Percentiles rank a stretch among this genome's conserved stretches.
Conservation (phyloP, 2,113 vertebrate species). For the Caretta caretta region DNA sequence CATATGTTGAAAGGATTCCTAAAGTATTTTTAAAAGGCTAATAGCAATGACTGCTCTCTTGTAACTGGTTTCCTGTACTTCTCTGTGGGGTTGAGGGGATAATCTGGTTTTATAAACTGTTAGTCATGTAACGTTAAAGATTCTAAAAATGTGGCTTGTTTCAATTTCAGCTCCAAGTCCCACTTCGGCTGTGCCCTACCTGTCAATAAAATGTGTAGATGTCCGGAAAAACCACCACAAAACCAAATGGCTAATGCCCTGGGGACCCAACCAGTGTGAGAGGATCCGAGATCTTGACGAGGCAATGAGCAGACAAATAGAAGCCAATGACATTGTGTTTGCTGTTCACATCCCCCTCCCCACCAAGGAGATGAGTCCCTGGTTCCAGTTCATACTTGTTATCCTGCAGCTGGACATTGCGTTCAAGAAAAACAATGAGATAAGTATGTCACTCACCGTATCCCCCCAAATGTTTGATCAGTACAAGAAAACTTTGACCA, state of each 20-base stretch:
- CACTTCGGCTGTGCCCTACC: slow-evolving; percentile 86
- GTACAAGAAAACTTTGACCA: background rate
- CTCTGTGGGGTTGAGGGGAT: background rate
- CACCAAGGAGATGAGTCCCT: slow-evolving; percentile 95
- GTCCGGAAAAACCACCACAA: slow-evolving; percentile 83
- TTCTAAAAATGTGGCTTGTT: background rate
- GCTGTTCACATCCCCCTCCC: slow-evolving; percentile 90
- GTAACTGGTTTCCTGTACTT: background rate
- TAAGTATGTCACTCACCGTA: slow-evolving; percentile 82
- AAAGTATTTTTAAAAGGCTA: background rate
- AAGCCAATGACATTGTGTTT: slow-evolving; percentile 97
- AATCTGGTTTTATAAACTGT: background rate
- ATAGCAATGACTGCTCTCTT: background rate
- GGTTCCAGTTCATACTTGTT: slow-evolving; percentile 99
- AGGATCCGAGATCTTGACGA: slow-evolving; percentile 92
- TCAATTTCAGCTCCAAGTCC: slow-evolving; percentile 89
- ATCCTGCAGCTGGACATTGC: slow-evolving; percentile 96
- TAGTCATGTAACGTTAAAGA: background rate
- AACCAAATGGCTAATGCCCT: slow-evolving; percentile 92
- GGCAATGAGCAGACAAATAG: slow-evolving; percentile 88
- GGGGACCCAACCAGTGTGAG: slow-evolving; percentile 90
- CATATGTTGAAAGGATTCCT: background rate
- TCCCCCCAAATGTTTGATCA: fast-evolving
- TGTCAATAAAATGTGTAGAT: slow-evolving; percentile 94
- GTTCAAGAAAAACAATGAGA: slow-evolving; percentile 93